Evolutionary conservation across 2,797 vertebrate species (phyloP).

Genomic region (Poecile montanus): DNA sequence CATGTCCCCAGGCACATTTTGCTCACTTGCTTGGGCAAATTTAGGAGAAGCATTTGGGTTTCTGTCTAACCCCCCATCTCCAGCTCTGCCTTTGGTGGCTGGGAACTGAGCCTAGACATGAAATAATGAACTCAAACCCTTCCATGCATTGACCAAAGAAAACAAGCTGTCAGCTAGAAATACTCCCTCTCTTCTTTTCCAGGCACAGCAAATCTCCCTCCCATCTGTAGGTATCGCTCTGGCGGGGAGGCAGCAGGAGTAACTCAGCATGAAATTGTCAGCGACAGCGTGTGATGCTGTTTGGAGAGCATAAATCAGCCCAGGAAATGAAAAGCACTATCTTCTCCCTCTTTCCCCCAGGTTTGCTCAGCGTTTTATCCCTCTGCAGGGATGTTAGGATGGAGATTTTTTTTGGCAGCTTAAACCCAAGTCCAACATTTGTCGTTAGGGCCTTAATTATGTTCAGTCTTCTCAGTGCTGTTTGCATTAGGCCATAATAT

Average conservation of each 20-base stretch:
- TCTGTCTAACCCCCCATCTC: not conserved
- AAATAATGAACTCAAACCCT: slow-evolving; percentile 56
- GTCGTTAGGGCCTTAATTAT: not conserved
- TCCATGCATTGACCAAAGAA: slow-evolving; percentile 26
- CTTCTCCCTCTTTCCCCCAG: not conserved
- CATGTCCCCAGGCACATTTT: not conserved
- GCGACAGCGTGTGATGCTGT: slow-evolving; percentile 1
- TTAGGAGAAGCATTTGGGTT: not conserved
- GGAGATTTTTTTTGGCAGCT: slow-evolving; percentile 1
- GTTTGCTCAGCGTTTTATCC: slow-evolving; percentile 51
- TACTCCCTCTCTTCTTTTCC: not conserved
- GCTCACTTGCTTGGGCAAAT: not conserved
- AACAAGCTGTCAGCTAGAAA: slow-evolving; percentile 55
- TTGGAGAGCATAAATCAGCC: slow-evolving; percentile 60
- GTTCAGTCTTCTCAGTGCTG: not conserved
- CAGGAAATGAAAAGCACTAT: not conserved
- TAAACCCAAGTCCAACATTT: not conserved
- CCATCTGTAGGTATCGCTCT: not conserved
- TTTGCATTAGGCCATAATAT: not conserved
- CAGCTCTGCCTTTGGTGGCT: slow-evolving; percentile 2
- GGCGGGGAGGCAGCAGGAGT: not conserved
- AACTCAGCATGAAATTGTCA: slow-evolving; percentile 47
- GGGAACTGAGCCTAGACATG: slow-evolving; percentile 20
- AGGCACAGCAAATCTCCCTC: not conserved
- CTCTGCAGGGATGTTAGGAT: slow-evolving; percentile 8